A percentile compares a stretch with the other conserved stretches of the same genome.
Evolutionary conservation across 2,888 invertebrate genomes (phyloP).

Genomic region (Oegoconia quadripuncta): DNA sequence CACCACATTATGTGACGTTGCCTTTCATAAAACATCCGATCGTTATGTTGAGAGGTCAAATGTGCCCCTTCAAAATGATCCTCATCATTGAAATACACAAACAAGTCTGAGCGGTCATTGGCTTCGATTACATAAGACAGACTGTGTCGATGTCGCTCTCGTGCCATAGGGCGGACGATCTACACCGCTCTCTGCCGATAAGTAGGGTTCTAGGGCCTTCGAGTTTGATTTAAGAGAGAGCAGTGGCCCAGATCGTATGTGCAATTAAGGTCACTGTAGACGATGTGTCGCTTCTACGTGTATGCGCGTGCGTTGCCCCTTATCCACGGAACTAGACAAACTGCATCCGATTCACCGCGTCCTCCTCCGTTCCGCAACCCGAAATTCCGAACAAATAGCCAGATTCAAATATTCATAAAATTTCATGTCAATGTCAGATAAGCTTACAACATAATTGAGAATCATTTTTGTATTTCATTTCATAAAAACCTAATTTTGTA

Average conservation of each 20-base stretch:
- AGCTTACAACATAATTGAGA: background rate
- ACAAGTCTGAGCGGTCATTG: slow-evolving; percentile 58
- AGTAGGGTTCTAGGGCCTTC: slow-evolving; percentile 73
- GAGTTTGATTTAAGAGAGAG: slow-evolving; percentile 77
- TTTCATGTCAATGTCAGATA: slow-evolving; percentile 4
- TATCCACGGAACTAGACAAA: slow-evolving; percentile 35
- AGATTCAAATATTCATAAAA: slow-evolving; percentile 1
- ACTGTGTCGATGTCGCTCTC: slow-evolving; percentile 38
- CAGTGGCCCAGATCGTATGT: slow-evolving; percentile 60
- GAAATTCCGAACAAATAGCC: slow-evolving; percentile 7
- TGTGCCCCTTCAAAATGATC: slow-evolving; percentile 12
- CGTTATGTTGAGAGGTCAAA: slow-evolving; percentile 20
- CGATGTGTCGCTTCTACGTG: slow-evolving; percentile 49
- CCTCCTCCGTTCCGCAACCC: slow-evolving; percentile 9
- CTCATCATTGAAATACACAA: slow-evolving; percentile 45
- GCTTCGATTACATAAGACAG: slow-evolving; percentile 63
- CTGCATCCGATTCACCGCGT: slow-evolving; percentile 18
- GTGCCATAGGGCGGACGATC: slow-evolving; percentile 55
- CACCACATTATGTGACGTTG: slow-evolving; percentile 19
- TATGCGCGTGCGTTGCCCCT: slow-evolving; percentile 33
- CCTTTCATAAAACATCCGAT: slow-evolving; percentile 49
- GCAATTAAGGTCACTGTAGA: slow-evolving; percentile 72
- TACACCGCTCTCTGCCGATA: slow-evolving; percentile 42
- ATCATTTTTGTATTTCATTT: slow-evolving; percentile 24
- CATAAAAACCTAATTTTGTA: slow-evolving; percentile 42